Evolutionary conservation across 2,113 vertebrate genomes (phyloP).

Genomic region (Azemiops feae): DNA sequence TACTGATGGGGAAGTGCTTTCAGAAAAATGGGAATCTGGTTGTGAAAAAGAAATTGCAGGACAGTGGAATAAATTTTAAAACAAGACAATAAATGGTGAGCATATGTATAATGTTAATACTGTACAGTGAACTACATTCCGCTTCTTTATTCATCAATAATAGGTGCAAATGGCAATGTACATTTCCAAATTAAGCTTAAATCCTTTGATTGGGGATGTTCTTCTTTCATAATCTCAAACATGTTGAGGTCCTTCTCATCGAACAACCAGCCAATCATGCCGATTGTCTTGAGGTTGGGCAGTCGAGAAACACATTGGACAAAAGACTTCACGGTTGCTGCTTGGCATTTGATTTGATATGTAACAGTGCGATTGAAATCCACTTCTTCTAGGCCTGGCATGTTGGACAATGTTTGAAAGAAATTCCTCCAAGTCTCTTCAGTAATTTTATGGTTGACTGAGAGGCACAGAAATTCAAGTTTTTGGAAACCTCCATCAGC

Average conservation of each 20-base stretch:
- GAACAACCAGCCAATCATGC: conserved; percentile 45
- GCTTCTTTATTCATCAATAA: conserved; percentile 29
- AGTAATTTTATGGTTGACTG: conserved; percentile 27
- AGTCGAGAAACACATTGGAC: conserved; percentile 29
- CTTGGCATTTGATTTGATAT: conserved; percentile 26
- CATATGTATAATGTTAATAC: neutral
- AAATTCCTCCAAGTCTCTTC: conserved; percentile 55
- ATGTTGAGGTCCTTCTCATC: conserved; percentile 39
- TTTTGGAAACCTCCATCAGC: conserved; percentile 48
- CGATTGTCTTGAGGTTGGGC: neutral
- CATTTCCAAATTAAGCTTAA: conserved; percentile 28
- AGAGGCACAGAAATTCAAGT: conserved; percentile 26
- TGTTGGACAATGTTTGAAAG: conserved; percentile 38
- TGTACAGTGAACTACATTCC: neutral
- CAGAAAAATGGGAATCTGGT: neutral
- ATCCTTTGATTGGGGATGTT: conserved; percentile 31
- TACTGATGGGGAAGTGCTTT: neutral
- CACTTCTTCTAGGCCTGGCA: conserved; percentile 30
- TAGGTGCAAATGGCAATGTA: conserved; percentile 26
- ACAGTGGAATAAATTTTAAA: neutral
- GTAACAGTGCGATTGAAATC: neutral
- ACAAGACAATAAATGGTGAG: neutral
- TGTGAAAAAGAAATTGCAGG: neutral
- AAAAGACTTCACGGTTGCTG: conserved; percentile 33
- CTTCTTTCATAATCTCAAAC: conserved; percentile 37